Conservation (phyloP, 2,113 vertebrate species). For the Lota lota region DNA sequence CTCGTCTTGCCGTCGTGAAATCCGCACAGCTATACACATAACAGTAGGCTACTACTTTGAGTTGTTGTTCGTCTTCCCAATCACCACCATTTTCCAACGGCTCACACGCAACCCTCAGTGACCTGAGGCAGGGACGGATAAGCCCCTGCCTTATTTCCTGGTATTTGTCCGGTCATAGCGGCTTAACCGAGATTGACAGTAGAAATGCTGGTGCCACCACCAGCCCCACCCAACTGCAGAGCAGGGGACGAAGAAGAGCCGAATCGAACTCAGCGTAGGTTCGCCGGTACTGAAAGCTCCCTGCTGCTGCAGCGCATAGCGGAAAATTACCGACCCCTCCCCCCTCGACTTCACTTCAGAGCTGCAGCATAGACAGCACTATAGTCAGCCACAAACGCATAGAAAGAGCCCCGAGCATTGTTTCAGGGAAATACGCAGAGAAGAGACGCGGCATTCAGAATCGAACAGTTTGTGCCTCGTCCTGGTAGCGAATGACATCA, state of each 20-base stretch:
- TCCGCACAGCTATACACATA: no score
- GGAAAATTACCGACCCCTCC: slow-evolving; percentile 76
- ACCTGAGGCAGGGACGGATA: slow-evolving; percentile 9
- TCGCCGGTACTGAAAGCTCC: slow-evolving; percentile 52
- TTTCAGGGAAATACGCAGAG: slow-evolving; percentile 23
- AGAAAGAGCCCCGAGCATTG: slow-evolving; percentile 37
- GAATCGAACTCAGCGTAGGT: slow-evolving; percentile 22
- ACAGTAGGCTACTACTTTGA: no score
- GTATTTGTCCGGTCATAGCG: slow-evolving; percentile 24
- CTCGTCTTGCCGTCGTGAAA: no score
- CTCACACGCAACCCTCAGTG: slow-evolving; percentile 10
- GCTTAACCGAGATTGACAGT: slow-evolving; percentile 52
- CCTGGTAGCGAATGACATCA: not conserved
- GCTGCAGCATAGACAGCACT: slow-evolving; percentile 45
- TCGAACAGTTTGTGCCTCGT: not conserved
- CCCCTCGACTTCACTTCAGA: slow-evolving; percentile 44
- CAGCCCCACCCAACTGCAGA: slow-evolving; percentile 59
- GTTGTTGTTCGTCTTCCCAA: no score
- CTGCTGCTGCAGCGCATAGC: slow-evolving; percentile 57
- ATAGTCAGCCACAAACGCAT: slow-evolving; percentile 36
- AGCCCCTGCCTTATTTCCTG: slow-evolving; percentile 28
- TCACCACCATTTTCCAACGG: no score
- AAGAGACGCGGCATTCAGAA: not conserved
- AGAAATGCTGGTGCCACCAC: slow-evolving; percentile 29
- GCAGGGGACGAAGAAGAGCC: slow-evolving; percentile 38